phyloP scores from a whole-genome alignment of 2,113 vertebrate species.

The Lichenostomus cassidix region DNA sequence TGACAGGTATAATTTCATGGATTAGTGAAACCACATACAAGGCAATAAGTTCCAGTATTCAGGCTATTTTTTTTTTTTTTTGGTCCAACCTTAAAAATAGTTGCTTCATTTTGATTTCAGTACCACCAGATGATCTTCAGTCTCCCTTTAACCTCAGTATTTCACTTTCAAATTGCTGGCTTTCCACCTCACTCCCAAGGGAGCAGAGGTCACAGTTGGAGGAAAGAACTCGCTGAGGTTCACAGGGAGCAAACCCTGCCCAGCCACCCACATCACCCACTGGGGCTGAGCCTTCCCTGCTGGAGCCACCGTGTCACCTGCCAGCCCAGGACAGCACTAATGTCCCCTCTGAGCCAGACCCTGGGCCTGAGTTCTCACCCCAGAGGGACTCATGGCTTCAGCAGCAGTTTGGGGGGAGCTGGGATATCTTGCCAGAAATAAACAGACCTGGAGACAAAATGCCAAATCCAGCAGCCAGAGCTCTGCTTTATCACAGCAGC shows the following conservation, averaged over 20 bases:
- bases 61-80: background rate
- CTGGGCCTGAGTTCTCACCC: background rate
- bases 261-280: background rate
- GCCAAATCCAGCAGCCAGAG: background rate
- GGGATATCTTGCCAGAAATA: background rate
- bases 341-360: background rate
- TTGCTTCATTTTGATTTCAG: background rate
- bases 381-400: background rate
- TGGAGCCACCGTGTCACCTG: background rate
- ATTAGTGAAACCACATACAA: conserved; percentile 37
- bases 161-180: background rate
- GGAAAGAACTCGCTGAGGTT: background rate
- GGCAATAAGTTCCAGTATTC: background rate
- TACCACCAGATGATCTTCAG: background rate
- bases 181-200: background rate
- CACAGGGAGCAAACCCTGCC: background rate
- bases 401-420: background rate
- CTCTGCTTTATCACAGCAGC: background rate
- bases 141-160: background rate
- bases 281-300: background rate
- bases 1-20: conserved; percentile 72
- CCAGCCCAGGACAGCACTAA: rapidly evolving
- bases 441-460: background rate
- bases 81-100: background rate
- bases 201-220: background rate